Base-by-base conservation (phyloP, 2,113 vertebrate genomes). In the Halcyon senegalensis region DNA sequence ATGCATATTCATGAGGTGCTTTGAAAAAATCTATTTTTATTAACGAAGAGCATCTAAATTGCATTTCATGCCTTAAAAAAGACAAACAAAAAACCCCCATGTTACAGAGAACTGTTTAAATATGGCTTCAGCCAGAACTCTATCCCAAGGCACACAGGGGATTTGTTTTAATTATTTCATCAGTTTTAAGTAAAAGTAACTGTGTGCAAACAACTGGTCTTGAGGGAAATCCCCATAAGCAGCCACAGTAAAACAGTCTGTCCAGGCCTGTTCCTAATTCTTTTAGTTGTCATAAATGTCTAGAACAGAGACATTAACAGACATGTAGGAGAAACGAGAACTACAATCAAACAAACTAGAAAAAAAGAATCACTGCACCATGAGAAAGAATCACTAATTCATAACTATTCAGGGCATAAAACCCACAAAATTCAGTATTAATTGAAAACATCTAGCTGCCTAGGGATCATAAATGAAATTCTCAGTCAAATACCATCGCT, bases 141-240 rank as follows among this genome's bases (percentile, higher is more conserved):
- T 91, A 48, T 93, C 86, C 86, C 46, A 68, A 74, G 27, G 81
- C 90, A 82, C 83, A 41, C 69, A 64, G 35, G 94, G 86, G 89
- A 86, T 96, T 97, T 95, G 77, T 90, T 96, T 94, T 96, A 95
- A 97, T 97, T 93, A 97, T 96, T 97, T 95, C 63, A 91, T 93
- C 63, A 76, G 41, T 89, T 97, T 97, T 95, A 96, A 97, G 75
- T 93, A 95, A 96, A 97, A 95, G 88, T 91, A 92, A 96, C 80
- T 93, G 89, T 79, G 87, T 67, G 30, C 53, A 95, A 97, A 97
- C 84, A 96, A 92, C 67, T 50, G 37, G 79, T 74, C 83, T 94
- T 53, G 59, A 87, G 73, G 75, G 91, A 96, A 97, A 85, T 90
- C 59, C 35, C n/a, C 1, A 1, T 35, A 92, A 83, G 73, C 48